Evolutionary conservation across 2,888 invertebrate genomes (phyloP), one percentile per base, ranked within the genome.

Genomic region (Agriopis aurantiaria): DNA sequence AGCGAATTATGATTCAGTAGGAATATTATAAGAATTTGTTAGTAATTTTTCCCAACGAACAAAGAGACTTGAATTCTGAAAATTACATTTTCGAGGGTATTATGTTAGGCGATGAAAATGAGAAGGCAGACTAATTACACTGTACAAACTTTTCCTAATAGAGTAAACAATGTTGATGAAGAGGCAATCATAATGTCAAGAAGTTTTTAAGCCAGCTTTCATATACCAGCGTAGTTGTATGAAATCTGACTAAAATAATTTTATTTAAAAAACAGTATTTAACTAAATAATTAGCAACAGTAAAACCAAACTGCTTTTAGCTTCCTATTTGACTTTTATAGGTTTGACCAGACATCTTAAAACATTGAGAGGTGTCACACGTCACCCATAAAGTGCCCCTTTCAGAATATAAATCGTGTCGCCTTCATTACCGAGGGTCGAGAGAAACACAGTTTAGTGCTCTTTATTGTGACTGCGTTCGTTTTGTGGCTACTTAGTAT

Each of bases 391-490:
- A 68, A 68, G 23, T 41, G 68, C 55, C 68, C 68, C 63, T 58
- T 56, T 46, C n/a, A 40, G 52, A 64, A 53, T 43, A 63, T 68
- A 68, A 68, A 68, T 68, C 68, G 58, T 49, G 46, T 53, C 49
- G 9, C 61, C 41, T 64, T 68, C 49, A 68, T 68, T 68, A 68
- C 53, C 68, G 53, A 68, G 68, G 68, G 68, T 68, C 63, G 43
- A 40, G 8, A 43, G 46, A 51, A 0, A 12, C 45, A 43, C 48
- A 46, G 66, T 55, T 66, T 60, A 66, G 60, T 60, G 46, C 14
- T 56, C 43, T 63, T 53, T 33, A n/a, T 56, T 48, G 61, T 23
- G 52, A 40, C 12, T 60, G 43, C 8, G 55, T 33, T 14, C 11
- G n/a, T 49, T 49, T 14, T 11, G 46, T 10, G 12, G 46, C 33